These are phyloP conservation scores for Psococerastis gibbosa DNA, from an alignment of 2,888 invertebrate genomes.

Conservation along the genomic window DNA sequence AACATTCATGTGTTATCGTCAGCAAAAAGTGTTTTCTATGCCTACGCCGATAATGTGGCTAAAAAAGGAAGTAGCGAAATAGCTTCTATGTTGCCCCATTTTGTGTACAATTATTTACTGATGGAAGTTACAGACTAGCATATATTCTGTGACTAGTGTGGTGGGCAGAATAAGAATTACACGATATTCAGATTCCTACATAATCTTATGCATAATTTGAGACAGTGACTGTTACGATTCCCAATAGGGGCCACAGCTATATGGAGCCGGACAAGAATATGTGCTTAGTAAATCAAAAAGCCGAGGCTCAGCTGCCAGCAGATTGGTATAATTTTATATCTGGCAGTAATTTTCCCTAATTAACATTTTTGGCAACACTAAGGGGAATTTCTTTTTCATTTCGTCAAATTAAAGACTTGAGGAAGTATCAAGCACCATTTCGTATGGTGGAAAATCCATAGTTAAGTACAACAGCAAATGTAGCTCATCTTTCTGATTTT, in stretches of 20 bases:
- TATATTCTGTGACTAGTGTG: slow-evolving; percentile 20
- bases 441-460: no score
- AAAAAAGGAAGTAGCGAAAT: slow-evolving; percentile 19
- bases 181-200: slow-evolving; percentile 19
- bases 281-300: background rate
- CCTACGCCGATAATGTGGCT: slow-evolving; percentile 18
- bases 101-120: slow-evolving; percentile 16
- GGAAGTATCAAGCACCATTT: no score
- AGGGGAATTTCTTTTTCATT: no score
- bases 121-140: slow-evolving; percentile 14
- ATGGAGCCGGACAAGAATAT: slow-evolving; percentile 1
- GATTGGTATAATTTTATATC: no score
- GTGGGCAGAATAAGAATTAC: slow-evolving; percentile 20
- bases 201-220: slow-evolving; percentile 18
- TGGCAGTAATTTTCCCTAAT: no score
- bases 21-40: slow-evolving; percentile 18
- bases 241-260: slow-evolving; percentile 17
- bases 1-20: slow-evolving; percentile 19
- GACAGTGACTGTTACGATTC: slow-evolving; percentile 18
- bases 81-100: slow-evolving; percentile 18
- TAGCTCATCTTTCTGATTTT: no score
- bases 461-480: no score
- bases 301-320: background rate
- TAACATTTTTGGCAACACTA: no score
- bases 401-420: no score